phyloP scores from a whole-genome alignment of 53 echinoderm and acorn worm genomes.

The Henricia sp. region DNA sequence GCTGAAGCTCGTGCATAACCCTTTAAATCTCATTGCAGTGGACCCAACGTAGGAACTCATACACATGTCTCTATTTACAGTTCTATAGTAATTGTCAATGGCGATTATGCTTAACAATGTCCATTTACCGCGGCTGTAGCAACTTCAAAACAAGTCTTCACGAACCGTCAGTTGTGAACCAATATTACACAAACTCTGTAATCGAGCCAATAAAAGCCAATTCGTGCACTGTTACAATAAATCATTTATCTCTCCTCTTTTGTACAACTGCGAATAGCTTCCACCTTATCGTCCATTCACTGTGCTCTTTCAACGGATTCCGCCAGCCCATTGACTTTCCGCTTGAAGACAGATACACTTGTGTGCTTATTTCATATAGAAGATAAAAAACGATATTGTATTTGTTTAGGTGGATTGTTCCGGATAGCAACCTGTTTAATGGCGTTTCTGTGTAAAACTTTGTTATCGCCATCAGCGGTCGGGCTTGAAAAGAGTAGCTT shows the following conservation, averaged over 20 bases:
- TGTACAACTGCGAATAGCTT: slow-evolving; percentile 1
- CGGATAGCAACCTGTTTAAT: slow-evolving; percentile 7
- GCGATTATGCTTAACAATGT: slow-evolving; percentile 10
- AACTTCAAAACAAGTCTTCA: neutral
- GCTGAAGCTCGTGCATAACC: no score
- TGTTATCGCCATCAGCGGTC: no score
- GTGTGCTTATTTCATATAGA: slow-evolving; percentile 19
- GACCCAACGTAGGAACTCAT: slow-evolving; percentile 2
- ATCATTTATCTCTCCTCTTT: slow-evolving; percentile 13
- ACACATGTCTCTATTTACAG: slow-evolving; percentile 28
- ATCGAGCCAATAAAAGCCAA: slow-evolving; percentile 22
- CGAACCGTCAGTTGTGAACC: neutral
- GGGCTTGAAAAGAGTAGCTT: no score
- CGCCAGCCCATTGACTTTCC: neutral
- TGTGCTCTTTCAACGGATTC: neutral
- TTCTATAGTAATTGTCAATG: neutral
- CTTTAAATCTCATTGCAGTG: no score
- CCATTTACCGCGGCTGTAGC: neutral
- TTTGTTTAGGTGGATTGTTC: slow-evolving; percentile 3
- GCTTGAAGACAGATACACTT: slow-evolving; percentile 6
- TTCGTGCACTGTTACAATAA: neutral
- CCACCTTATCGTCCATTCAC: neutral
- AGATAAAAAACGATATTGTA: neutral
- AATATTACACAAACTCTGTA: slow-evolving; percentile 1
- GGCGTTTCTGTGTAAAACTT: no score